Percentiles rank a stretch among this genome's conserved stretches.
Evolutionary conservation across 2,113 vertebrate species (phyloP).

Genomic region (Chinchilla lanigera): DNA sequence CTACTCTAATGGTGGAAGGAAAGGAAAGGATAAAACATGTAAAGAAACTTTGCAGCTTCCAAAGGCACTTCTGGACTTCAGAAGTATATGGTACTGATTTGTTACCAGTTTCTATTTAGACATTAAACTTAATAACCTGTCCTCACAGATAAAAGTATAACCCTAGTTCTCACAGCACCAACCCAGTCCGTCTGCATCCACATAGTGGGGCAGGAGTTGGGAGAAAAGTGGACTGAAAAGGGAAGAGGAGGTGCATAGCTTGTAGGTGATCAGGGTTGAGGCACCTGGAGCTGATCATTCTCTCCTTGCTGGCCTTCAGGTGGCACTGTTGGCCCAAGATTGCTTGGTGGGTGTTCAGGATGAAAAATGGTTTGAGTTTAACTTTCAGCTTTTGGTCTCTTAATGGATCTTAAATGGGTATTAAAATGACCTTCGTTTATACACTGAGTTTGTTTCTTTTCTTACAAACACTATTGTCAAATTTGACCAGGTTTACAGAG

Average conservation of each 20-base stretch:
- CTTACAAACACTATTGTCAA: conserved; percentile 20
- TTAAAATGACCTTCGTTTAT: conserved; percentile 28
- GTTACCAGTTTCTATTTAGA: not conserved
- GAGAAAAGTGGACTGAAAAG: not conserved
- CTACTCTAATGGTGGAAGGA: not conserved
- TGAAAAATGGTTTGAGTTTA: not conserved
- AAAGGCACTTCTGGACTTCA: not conserved
- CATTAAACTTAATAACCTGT: conserved; percentile 4
- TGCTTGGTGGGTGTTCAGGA: not conserved
- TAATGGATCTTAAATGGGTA: conserved; percentile 11
- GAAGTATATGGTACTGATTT: not conserved
- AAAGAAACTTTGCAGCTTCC: conserved; percentile 24
- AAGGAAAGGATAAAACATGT: not conserved
- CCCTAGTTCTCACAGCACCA: not conserved
- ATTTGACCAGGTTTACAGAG: not conserved
- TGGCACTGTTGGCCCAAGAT: conserved; percentile 66
- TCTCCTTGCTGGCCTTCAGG: conserved; percentile 68
- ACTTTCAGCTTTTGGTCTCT: conserved; percentile 43
- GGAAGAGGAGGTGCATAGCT: not conserved
- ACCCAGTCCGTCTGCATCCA: not conserved
- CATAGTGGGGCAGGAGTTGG: not conserved
- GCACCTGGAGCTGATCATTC: not conserved
- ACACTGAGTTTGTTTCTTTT: not conserved
- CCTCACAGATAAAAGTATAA: conserved; percentile 21
- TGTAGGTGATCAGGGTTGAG: fast-evolving